Percentiles rank a stretch among this genome's conserved stretches.
Evolutionary conservation across 2,113 vertebrate genomes (phyloP).

Genomic region (Eulemur rufifrons): DNA sequence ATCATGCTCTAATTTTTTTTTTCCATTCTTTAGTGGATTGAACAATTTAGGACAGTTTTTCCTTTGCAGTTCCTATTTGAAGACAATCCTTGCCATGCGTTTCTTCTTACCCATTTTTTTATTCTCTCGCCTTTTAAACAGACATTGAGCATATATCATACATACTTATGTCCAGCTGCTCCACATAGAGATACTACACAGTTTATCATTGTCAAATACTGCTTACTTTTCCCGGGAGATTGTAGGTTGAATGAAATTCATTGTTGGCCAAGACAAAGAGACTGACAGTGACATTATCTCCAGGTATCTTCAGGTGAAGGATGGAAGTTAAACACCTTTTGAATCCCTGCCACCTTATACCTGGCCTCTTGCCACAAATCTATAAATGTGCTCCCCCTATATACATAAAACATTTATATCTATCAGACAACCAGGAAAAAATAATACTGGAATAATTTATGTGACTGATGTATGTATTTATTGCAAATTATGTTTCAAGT

Average conservation of each 20-base stretch:
- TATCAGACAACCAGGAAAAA: neutral
- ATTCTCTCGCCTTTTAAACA: neutral
- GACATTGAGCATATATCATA: constrained; percentile 50
- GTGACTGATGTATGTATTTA: neutral
- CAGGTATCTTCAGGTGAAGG: neutral
- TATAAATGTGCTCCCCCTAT: neutral
- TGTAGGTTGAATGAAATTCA: constrained; percentile 33
- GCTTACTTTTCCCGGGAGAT: constrained; percentile 52
- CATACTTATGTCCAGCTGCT: constrained; percentile 17
- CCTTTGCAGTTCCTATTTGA: neutral
- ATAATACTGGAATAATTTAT: neutral
- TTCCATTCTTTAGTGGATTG: neutral
- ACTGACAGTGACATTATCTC: constrained; percentile 10
- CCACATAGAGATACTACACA: neutral
- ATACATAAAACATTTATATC: neutral
- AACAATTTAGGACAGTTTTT: rapidly evolving
- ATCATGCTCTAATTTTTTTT: neutral
- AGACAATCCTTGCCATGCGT: constrained; percentile 45
- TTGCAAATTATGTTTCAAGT: neutral
- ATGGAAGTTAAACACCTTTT: constrained; percentile 53
- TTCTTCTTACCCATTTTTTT: constrained; percentile 61
- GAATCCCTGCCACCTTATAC: neutral
- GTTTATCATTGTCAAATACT: constrained; percentile 58
- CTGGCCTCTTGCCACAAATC: neutral
- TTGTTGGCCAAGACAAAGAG: neutral